Evolutionary conservation across 30 jellyfish, hydroid and myxozoan species (phyloP), one percentile per base, ranked within the genome.

Genomic region (Clytia hemisphaerica): DNA sequence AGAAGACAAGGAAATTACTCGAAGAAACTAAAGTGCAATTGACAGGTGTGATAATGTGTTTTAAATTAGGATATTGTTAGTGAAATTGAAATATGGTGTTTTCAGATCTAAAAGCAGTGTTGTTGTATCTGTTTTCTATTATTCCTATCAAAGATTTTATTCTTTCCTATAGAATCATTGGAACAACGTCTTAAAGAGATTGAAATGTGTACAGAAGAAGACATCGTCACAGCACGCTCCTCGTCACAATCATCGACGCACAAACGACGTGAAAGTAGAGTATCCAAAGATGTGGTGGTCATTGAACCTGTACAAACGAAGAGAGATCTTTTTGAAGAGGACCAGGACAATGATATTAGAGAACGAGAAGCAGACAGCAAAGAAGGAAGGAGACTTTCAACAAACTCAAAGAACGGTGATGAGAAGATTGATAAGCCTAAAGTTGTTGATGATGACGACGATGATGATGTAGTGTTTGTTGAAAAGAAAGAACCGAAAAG

Each of bases 261-360:
- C 76, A 80, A 50, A 70, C 63, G 93, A 28, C 55, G 19, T 40
- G 54, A 7, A 25, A 75, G 77, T 42, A 54, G 40, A 83, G 33
- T 64, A 36, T 66, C 81, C 30, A 65, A 25, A 50, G 75, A 33
- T 44, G 36, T 48, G 22, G 34, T 53, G 49, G 19, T 67, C n/a
- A 70, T 53, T 28, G 87, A 54, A 58, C 73, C 45, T n/a, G 84
- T 73, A 18, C 80, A 57, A 24, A 69, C 80, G 26, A 75, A 76
- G 22, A 77, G 93, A 45, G 92, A 78, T 35, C 70, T 84, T 0
- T 84, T 84, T 71, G 93, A 64, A 2, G 93, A 84, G 38, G 93
- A 84, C 30, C 74, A 82, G 26, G 90, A 62, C 9, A 81, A 84
- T 54, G 68, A 72, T 22, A 73, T 60, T 14, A 57, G 77, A 6